Evolutionary conservation across 1,140 invertebrate species (phyloP).

Genomic region (Rhizoglyphus robini): DNA sequence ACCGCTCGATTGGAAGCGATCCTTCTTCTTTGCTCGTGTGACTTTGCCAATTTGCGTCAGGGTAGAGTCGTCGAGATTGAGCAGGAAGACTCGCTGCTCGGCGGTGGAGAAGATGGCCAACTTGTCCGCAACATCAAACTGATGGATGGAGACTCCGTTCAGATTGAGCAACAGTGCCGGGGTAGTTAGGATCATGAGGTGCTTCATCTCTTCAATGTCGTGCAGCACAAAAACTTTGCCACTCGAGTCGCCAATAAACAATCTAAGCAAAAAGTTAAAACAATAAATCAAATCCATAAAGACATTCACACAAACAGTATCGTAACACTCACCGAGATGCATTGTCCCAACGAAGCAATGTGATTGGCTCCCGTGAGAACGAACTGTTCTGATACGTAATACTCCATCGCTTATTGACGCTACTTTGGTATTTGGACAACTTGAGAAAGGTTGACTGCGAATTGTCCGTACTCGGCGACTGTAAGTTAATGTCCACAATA

Average conservation of each 20-base stretch:
- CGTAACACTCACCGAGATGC: neutral
- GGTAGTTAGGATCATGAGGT: neutral
- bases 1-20: neutral
- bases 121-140: neutral
- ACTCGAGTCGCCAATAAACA: neutral
- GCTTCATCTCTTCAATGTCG: neutral
- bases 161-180: neutral
- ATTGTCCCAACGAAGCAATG: neutral
- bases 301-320: neutral
- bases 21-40: neutral
- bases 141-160: neutral
- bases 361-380: neutral
- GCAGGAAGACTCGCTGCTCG: neutral
- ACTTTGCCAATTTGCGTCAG: neutral
- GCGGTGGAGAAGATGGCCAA: neutral
- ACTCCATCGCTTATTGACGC: neutral
- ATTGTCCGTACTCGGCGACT: too few species aligned
- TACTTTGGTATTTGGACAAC: too few species aligned
- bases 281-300: neutral
- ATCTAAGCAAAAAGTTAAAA: neutral
- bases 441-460: too few species aligned
- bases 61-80: neutral
- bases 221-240: slow-evolving; percentile 6
- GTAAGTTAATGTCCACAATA: too few species aligned
- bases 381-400: neutral